Percentiles rank a stretch among this genome's conserved stretches.
phyloP scores from a whole-genome alignment of 2,113 vertebrate species.

The Menidia beryllina region DNA sequence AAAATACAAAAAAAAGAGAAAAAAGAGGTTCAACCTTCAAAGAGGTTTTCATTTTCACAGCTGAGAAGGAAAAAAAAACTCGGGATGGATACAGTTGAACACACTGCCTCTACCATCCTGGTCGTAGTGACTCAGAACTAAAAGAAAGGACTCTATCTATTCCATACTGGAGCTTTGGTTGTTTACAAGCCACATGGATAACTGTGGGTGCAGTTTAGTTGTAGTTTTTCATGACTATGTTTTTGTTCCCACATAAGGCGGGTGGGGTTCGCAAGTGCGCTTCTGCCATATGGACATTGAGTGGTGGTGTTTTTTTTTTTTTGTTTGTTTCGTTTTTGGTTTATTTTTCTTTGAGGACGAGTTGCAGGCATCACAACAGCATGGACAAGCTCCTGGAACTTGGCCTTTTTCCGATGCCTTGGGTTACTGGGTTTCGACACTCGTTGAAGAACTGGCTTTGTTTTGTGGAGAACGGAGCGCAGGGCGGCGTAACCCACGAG shows the following conservation, averaged over 20 bases:
- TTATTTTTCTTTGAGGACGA: conserved; percentile 50
- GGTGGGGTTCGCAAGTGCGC: conserved; percentile 79
- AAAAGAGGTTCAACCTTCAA: conserved; percentile 42
- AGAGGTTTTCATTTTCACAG: conserved; percentile 61
- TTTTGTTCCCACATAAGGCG: conserved; percentile 54
- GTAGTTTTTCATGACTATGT: conserved; percentile 42
- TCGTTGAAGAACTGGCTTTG: conserved; percentile 56
- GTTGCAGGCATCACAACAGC: conserved; percentile 55
- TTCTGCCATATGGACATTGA: conserved; percentile 78
- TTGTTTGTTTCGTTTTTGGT: conserved; percentile 11
- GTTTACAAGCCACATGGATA: conserved; percentile 86
- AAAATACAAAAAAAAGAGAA: conserved; percentile 65
- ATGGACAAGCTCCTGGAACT: conserved; percentile 57
- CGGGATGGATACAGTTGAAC: conserved; percentile 79
- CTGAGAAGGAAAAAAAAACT: conserved; percentile 62
- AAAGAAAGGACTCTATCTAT: conserved; percentile 81
- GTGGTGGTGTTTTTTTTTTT: conserved; percentile 39
- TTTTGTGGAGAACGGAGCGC: conserved; percentile 55
- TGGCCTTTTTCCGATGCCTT: conserved; percentile 30
- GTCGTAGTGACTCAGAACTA: conserved; percentile 79
- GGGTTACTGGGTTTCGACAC: conserved; percentile 35
- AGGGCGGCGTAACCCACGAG: conserved; percentile 57
- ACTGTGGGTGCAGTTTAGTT: conserved; percentile 79
- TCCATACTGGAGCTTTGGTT: conserved; percentile 86
- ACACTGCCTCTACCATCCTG: conserved; percentile 87